A percentile compares a stretch with the other conserved stretches of the same genome.
phyloP scores from a whole-genome alignment of 2,888 invertebrate species.

The Heteromyza rotundicornis region DNA sequence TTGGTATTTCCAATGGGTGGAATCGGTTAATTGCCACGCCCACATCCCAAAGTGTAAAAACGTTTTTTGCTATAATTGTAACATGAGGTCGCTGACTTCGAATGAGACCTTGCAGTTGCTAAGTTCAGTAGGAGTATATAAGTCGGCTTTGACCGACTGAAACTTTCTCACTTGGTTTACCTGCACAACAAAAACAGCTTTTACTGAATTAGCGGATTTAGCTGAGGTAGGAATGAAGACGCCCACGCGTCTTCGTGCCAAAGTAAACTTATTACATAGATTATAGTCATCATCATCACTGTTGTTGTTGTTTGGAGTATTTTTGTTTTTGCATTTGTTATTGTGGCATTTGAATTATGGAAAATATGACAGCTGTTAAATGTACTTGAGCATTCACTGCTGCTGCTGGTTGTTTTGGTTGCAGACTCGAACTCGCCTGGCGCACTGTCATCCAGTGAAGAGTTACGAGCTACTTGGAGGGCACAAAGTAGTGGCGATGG shows the following conservation, averaged over 20 bases:
- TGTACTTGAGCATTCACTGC: background rate
- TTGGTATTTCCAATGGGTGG: too few species aligned
- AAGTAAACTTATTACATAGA: background rate
- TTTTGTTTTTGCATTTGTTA: constrained; percentile 27
- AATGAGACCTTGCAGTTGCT: too few species aligned
- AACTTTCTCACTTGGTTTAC: too few species aligned
- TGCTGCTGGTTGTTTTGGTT: background rate
- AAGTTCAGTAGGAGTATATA: too few species aligned
- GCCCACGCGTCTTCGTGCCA: background rate
- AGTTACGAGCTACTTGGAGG: background rate
- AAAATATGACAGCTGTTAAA: constrained; percentile 15
- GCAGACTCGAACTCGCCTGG: background rate
- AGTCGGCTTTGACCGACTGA: too few species aligned
- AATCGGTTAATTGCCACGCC: too few species aligned
- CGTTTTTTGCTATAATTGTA: too few species aligned
- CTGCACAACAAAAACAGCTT: background rate
- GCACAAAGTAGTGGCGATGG: background rate
- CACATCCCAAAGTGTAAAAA: too few species aligned
- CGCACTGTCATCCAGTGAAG: background rate
- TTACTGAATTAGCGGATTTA: background rate
- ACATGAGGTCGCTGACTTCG: too few species aligned
- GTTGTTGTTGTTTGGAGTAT: constrained; percentile 11
- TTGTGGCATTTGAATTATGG: constrained; percentile 23
- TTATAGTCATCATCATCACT: background rate
- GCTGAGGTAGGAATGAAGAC: background rate